These are phyloP conservation scores for Gymnarchus niloticus DNA, from an alignment of 2,113 vertebrate species.

Conservation along the genomic window DNA sequence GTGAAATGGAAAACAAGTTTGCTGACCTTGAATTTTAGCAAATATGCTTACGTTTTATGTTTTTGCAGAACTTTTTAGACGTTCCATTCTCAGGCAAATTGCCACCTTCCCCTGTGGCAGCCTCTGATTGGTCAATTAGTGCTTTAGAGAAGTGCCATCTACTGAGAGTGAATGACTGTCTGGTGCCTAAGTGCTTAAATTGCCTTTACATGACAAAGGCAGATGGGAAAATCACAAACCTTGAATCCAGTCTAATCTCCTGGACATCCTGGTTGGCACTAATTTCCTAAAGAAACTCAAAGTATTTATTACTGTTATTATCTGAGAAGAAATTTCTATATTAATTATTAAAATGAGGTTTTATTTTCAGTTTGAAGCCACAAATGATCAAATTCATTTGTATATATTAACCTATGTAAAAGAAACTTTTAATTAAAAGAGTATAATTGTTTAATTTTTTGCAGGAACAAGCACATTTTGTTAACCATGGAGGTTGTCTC, in stretches of 20 bases:
- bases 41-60: not conserved
- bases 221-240: not conserved
- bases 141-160: constrained; percentile 1
- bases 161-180: constrained; percentile 1
- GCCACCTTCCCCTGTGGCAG: not conserved
- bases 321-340: not conserved
- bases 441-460: not conserved
- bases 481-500: not conserved
- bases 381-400: not conserved
- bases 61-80: not conserved
- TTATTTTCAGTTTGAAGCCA: not conserved
- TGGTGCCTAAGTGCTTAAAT: constrained; percentile 12
- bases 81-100: constrained; percentile 12
- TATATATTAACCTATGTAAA: not conserved
- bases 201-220: not conserved
- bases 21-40: not conserved
- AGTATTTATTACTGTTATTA: constrained; percentile 1
- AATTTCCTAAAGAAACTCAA: not conserved
- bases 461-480: not conserved
- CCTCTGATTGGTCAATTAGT: constrained; percentile 22
- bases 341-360: not conserved
- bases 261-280: not conserved
- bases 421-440: not conserved
- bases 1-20: not conserved
- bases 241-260: not conserved